Conservation (phyloP, 2,888 invertebrate genomes). For the Mantis religiosa region DNA sequence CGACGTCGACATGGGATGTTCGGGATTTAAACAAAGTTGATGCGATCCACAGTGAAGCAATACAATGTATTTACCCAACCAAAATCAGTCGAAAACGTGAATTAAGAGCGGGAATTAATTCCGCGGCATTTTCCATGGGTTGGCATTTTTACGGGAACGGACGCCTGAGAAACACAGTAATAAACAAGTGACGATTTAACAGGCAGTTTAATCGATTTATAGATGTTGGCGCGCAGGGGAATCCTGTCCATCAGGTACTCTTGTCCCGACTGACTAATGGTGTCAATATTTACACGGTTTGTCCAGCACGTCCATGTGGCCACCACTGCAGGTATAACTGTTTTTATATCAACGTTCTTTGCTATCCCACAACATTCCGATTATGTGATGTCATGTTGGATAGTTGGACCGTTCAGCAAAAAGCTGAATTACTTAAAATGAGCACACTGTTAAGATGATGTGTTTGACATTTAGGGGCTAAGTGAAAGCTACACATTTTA, state of each 20-base stretch:
- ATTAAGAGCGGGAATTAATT: not conserved
- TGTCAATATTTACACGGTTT: slow-evolving; percentile 46
- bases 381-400: not conserved
- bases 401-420: too few species aligned
- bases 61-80: not conserved
- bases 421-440: too few species aligned
- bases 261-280: slow-evolving; percentile 40
- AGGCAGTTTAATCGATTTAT: slow-evolving; percentile 12
- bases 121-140: not conserved
- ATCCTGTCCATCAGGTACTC: slow-evolving; percentile 37
- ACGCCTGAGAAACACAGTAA: not conserved
- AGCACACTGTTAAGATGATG: too few species aligned
- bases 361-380: not conserved
- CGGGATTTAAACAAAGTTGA: not conserved
- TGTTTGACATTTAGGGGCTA: too few species aligned
- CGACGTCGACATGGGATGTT: not conserved
- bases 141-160: not conserved
- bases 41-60: not conserved
- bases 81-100: not conserved
- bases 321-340: not conserved
- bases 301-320: slow-evolving; percentile 41
- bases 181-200: slow-evolving; percentile 14
- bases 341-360: not conserved
- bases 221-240: not conserved
- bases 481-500: too few species aligned